Percentiles rank a stretch among this genome's conserved stretches.
Evolutionary conservation across 2,888 invertebrate species (phyloP).

Genomic region (Tenthredo amoena): DNA sequence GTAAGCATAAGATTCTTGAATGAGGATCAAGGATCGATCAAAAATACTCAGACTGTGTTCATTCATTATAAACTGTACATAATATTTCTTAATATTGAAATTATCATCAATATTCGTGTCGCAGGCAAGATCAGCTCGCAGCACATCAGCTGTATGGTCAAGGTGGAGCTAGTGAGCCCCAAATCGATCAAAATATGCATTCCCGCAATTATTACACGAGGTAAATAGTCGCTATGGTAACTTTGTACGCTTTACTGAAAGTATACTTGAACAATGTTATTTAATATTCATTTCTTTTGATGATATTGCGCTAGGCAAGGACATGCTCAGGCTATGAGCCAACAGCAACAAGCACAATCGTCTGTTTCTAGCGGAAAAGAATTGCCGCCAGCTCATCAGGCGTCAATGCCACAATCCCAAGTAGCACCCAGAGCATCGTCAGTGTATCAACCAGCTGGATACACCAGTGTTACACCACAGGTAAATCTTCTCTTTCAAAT

Average conservation of each 20-base stretch:
- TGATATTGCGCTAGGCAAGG: conserved; percentile 67
- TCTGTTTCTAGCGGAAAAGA: conserved; percentile 70
- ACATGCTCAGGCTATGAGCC: conserved; percentile 71
- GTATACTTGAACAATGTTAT: not conserved
- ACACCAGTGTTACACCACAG: conserved; percentile 72
- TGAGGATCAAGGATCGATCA: conserved; percentile 24
- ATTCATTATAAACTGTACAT: not conserved
- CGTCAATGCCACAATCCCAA: conserved; percentile 74
- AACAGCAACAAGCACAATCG: conserved; percentile 70
- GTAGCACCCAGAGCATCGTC: conserved; percentile 68
- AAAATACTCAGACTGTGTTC: not conserved
- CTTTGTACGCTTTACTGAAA: not conserved
- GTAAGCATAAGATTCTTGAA: conserved; percentile 76
- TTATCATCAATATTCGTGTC: conserved; percentile 54
- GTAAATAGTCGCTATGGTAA: conserved; percentile 56
- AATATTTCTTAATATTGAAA: not conserved
- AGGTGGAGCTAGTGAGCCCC: conserved; percentile 69
- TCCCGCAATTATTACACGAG: conserved; percentile 72
- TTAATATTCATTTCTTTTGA: not conserved
- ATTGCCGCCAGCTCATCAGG: conserved; percentile 76
- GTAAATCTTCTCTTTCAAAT: conserved; percentile 59
- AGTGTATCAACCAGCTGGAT: conserved; percentile 72
- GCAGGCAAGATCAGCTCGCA: conserved; percentile 74
- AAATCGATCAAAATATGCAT: conserved; percentile 75
- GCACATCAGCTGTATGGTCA: conserved; percentile 74